These are phyloP conservation scores for Eilema griseolum DNA, from an alignment of 2,888 invertebrate genomes.

Conservation along the genomic window DNA sequence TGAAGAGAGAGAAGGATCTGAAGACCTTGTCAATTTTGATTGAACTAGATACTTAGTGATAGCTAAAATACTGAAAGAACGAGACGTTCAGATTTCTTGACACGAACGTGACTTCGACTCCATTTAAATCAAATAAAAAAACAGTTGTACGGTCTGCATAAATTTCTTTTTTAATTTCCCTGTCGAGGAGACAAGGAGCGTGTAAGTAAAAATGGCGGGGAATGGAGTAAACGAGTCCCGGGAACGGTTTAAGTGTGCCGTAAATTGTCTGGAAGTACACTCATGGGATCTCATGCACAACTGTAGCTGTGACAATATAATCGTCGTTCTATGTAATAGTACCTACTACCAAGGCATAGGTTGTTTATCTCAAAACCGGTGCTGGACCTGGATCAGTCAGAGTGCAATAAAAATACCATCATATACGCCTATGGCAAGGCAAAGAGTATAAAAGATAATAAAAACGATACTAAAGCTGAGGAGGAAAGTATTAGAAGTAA, in stretches of 20 bases:
- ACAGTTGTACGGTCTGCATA: conserved; percentile 43
- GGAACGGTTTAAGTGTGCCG: conserved; percentile 62
- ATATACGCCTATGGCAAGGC: conserved; percentile 49
- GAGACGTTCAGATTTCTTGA: background rate
- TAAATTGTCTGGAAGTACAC: too few species aligned
- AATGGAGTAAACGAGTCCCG: conserved; percentile 40
- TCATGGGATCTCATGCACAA: too few species aligned
- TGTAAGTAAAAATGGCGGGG: conserved; percentile 59
- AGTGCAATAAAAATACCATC: too few species aligned
- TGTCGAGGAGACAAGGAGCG: conserved; percentile 49
- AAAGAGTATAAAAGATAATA: conserved; percentile 52
- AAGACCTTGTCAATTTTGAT: too few species aligned
- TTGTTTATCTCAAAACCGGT: too few species aligned
- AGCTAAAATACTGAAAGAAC: too few species aligned
- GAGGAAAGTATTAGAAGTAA: conserved; percentile 25
- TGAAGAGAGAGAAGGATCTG: too few species aligned
- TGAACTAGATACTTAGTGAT: too few species aligned
- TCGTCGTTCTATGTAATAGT: too few species aligned
- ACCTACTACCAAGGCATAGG: too few species aligned
- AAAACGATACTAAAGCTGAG: conserved; percentile 10
- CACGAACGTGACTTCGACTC: conserved; percentile 45
- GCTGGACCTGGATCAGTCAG: too few species aligned
- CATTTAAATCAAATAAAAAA: conserved; percentile 50
- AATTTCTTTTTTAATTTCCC: conserved; percentile 56
- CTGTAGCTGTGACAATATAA: too few species aligned